Evolutionary conservation across 2,888 invertebrate species (phyloP).

Genomic region (Phengaris alcon): DNA sequence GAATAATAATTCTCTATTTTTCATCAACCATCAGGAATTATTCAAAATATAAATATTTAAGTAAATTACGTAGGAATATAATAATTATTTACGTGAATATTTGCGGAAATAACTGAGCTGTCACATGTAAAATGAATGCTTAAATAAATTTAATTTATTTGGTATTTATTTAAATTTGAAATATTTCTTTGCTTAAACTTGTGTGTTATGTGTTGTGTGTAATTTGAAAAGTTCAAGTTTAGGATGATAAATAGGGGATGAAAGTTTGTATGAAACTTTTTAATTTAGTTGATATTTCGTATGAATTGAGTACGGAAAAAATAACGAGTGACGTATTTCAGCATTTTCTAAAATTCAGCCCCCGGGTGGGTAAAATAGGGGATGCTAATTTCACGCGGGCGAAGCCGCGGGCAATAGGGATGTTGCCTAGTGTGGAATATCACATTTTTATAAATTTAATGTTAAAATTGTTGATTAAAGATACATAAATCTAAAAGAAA

Average conservation of each 20-base stretch:
- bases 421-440: no score
- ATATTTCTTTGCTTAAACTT: not conserved
- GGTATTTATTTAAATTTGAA: not conserved
- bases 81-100: not conserved
- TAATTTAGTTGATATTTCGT: no score
- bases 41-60: not conserved
- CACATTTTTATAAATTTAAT: no score
- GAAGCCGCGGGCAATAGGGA: no score
- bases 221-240: not conserved
- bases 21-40: not conserved
- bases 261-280: no score
- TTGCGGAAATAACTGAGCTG: not conserved
- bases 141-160: not conserved
- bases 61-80: not conserved
- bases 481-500: no score
- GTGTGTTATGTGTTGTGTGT: not conserved
- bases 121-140: not conserved
- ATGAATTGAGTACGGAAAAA: no score
- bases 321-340: no score
- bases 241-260: not conserved
- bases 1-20: not conserved
- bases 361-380: no score
- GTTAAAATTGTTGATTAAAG: no score
- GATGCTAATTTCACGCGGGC: no score
- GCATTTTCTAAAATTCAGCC: no score